These are phyloP conservation scores for Bilobella aurantiaca DNA, from an alignment of 1,140 invertebrate genomes.

Conservation along the genomic window DNA sequence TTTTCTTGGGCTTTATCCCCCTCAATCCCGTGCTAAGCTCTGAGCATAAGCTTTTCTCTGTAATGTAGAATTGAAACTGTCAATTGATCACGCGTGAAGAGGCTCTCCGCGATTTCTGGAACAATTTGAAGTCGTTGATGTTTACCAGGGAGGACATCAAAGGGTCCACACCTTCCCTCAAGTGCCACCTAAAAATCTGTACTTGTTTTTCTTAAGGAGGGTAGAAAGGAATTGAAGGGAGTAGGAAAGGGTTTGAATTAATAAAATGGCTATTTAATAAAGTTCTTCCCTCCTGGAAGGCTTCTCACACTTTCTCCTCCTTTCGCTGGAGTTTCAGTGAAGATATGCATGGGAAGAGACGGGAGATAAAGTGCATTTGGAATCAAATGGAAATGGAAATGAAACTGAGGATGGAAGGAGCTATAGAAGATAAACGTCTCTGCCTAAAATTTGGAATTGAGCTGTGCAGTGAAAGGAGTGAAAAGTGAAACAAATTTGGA, in stretches of 20 bases:
- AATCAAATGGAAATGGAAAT: neutral
- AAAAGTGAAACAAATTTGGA: too few relatives aligned
- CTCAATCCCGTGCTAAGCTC: too few relatives aligned
- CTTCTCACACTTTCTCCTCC: too few relatives aligned
- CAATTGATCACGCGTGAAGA: slow-evolving; percentile 1
- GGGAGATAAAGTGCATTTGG: too few relatives aligned
- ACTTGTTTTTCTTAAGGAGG: neutral
- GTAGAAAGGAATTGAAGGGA: too few relatives aligned
- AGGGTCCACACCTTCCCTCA: neutral
- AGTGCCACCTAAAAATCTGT: neutral
- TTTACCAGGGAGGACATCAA: too few relatives aligned
- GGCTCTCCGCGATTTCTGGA: neutral
- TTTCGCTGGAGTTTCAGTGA: too few relatives aligned
- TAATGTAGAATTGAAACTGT: neutral
- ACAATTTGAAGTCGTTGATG: too few relatives aligned
- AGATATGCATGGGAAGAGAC: neutral
- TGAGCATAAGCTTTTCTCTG: too few relatives aligned
- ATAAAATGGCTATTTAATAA: neutral
- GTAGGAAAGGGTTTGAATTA: neutral
- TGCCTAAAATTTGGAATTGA: neutral
- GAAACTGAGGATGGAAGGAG: neutral
- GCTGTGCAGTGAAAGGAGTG: too few relatives aligned
- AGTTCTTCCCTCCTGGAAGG: too few relatives aligned
- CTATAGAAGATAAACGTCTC: neutral
- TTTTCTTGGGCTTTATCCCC: too few relatives aligned